phyloP scores from a whole-genome alignment of 2,113 vertebrate species.

The Myotis davidii region DNA sequence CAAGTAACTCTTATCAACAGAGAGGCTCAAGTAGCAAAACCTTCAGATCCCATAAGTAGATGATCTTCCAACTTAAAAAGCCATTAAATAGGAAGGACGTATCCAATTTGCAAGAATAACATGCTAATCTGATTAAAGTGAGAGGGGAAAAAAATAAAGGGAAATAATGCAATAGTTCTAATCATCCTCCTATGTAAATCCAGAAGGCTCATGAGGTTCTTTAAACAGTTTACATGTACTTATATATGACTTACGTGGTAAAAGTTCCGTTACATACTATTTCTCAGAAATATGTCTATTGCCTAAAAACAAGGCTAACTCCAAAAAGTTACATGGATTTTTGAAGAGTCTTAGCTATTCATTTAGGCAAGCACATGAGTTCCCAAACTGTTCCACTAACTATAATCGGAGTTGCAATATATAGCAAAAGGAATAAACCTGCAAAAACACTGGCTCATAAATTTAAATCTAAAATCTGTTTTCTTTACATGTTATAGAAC shows the following conservation, averaged over 20 bases:
- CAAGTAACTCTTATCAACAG: background rate
- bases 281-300: background rate
- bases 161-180: background rate
- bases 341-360: background rate
- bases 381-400: background rate
- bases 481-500: background rate
- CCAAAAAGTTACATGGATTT: background rate
- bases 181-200: background rate
- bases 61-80: background rate
- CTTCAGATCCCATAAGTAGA: background rate
- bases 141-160: background rate
- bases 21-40: background rate
- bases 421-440: background rate
- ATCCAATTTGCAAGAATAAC: background rate
- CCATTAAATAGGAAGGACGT: background rate
- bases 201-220: background rate
- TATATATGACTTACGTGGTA: background rate
- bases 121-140: background rate
- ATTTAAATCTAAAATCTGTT: constrained; percentile 19
- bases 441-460: background rate
- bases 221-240: background rate
- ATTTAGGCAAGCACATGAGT: background rate
- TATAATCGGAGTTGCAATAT: background rate
- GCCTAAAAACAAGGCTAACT: background rate
- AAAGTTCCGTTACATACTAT: background rate